A percentile compares a stretch with the other conserved stretches of the same genome.
Evolutionary conservation across 37 sponge, comb jelly and placozoan species (phyloP).

Genomic region (Halichondria panicea): DNA sequence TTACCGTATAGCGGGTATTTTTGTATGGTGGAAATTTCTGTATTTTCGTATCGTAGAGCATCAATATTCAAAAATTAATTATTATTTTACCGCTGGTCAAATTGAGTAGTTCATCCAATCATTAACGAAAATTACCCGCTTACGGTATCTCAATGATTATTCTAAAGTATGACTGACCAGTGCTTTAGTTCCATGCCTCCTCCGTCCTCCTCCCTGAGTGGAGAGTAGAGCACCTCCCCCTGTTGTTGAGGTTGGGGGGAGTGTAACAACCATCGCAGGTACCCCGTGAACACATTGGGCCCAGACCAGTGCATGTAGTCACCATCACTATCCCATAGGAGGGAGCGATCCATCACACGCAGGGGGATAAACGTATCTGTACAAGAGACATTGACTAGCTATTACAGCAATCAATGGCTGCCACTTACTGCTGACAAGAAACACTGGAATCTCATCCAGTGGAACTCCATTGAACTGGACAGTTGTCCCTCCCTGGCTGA

Average conservation of each 20-base stretch:
- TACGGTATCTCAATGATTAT: no score
- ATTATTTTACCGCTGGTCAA: no score
- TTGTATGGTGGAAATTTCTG: no score
- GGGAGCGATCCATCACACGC: constrained; percentile 29
- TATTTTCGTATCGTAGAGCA: no score
- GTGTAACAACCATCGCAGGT: constrained; percentile 36
- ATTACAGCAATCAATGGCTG: background rate
- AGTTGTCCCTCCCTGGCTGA: constrained; percentile 47
- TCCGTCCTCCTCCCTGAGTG: constrained; percentile 35
- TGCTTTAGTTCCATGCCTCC: constrained; percentile 38
- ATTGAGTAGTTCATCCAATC: no score
- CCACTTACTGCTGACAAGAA: constrained; percentile 45
- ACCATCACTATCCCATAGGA: constrained; percentile 7
- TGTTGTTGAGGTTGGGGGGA: constrained; percentile 16
- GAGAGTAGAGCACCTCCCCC: background rate
- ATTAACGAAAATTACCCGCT: no score
- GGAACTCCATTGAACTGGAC: constrained; percentile 14
- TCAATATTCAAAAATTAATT: no score
- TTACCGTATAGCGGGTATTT: no score
- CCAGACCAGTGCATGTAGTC: background rate
- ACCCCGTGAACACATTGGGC: constrained; percentile 8
- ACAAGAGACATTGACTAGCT: background rate
- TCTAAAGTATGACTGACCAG: no score
- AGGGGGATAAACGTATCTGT: constrained; percentile 49
- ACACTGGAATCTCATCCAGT: constrained; percentile 61